These are phyloP conservation scores for Alitta virens DNA, from an alignment of 2,888 invertebrate species.

Conservation along the genomic window DNA sequence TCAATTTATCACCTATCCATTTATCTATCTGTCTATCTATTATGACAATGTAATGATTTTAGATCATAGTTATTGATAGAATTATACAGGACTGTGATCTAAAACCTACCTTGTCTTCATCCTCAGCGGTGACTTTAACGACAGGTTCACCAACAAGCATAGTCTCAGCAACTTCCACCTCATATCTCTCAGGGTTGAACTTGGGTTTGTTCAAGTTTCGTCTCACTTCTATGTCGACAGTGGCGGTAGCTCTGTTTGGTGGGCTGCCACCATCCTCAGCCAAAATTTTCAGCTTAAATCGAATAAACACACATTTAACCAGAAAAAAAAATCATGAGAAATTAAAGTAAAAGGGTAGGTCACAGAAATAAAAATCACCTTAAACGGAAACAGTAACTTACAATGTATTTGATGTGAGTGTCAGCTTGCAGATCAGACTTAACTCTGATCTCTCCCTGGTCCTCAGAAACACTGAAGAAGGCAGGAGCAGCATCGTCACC, in stretches of 20 bases:
- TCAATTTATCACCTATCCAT: no score
- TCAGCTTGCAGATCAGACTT: conserved; percentile 28
- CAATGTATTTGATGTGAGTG: conserved; percentile 25
- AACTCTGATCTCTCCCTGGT: conserved; percentile 29
- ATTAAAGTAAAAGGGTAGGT: no score
- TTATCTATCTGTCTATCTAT: no score
- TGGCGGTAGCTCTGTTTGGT: conserved; percentile 27
- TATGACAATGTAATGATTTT: no score
- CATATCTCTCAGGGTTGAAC: conserved; percentile 25
- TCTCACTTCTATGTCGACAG: conserved; percentile 28
- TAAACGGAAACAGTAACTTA: conserved; percentile 7
- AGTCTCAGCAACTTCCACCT: conserved; percentile 28
- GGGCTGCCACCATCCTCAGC: conserved; percentile 42
- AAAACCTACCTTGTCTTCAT: conserved; percentile 24
- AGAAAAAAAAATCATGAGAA: conserved; percentile 1
- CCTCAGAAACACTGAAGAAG: conserved; percentile 34
- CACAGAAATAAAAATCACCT: no score
- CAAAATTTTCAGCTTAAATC: conserved; percentile 38
- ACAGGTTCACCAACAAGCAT: conserved; percentile 26
- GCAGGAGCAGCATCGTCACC: conserved; percentile 28
- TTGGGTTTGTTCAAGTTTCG: conserved; percentile 25
- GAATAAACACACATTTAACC: no score
- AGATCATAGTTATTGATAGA: no score
- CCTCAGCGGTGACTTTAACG: conserved; percentile 31
- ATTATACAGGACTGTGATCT: no score